Conservation (phyloP, 2,888 invertebrate genomes). For the Cosmopolites sordidus region DNA sequence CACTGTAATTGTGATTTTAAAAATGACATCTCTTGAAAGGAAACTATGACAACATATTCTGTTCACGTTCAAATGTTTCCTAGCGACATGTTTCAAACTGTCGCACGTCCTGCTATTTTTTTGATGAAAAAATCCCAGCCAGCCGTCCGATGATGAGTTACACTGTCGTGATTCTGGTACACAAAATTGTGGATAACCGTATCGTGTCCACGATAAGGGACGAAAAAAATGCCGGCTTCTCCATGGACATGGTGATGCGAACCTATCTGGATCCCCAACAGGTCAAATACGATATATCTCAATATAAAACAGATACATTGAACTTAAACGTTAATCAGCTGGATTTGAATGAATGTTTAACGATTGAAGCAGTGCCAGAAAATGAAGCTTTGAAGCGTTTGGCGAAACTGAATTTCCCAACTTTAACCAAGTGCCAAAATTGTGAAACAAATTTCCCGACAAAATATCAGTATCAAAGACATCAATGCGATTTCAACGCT, state of each 20-base stretch:
- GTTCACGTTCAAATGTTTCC: slow-evolving; percentile 14
- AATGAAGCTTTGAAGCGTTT: background rate
- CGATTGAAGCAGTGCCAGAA: slow-evolving; percentile 9
- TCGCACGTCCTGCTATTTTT: background rate
- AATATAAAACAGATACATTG: slow-evolving; percentile 13
- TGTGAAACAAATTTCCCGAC: slow-evolving; percentile 49
- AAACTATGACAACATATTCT: too few species aligned
- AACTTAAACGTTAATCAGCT: slow-evolving; percentile 8
- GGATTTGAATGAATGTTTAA: slow-evolving; percentile 8
- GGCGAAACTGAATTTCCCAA: slow-evolving; percentile 34
- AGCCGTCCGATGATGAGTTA: slow-evolving; percentile 12
- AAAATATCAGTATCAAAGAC: slow-evolving; percentile 49
- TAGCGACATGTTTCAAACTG: slow-evolving; percentile 10
- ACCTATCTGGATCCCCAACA: slow-evolving; percentile 7
- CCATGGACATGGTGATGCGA: slow-evolving; percentile 11
- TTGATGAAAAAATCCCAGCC: background rate
- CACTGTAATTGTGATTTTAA: too few species aligned
- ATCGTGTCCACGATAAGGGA: slow-evolving; percentile 12
- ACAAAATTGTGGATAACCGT: slow-evolving; percentile 16
- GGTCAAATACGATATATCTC: slow-evolving; percentile 6
- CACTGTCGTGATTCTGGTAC: slow-evolving; percentile 15
- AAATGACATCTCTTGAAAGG: too few species aligned
- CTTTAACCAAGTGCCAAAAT: slow-evolving; percentile 47
- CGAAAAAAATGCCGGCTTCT: slow-evolving; percentile 11
- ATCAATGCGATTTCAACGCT: slow-evolving; percentile 48